These are phyloP conservation scores for Coracias cyanogaster DNA, from an alignment of 2,797 vertebrate genomes.

Conservation along the genomic window DNA sequence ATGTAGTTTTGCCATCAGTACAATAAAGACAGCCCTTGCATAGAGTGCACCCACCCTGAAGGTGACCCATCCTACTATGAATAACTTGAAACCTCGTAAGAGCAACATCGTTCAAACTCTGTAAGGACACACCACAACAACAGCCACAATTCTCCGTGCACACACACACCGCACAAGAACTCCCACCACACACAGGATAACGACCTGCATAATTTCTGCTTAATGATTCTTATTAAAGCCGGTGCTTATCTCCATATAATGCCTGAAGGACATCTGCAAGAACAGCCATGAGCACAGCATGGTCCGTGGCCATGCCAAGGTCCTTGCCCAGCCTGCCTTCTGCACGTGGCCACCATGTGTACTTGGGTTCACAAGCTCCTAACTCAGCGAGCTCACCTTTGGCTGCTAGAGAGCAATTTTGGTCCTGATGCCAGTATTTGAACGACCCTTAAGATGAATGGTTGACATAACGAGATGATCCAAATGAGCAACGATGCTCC, in stretches of 20 bases:
- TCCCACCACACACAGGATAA: conserved; percentile 1
- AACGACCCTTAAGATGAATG: background rate
- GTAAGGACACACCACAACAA: background rate
- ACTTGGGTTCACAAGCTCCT: too few relatives aligned
- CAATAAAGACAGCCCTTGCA: background rate
- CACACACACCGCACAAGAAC: background rate
- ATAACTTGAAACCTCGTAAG: background rate
- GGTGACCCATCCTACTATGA: background rate
- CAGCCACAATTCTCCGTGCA: background rate
- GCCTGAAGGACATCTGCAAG: background rate
- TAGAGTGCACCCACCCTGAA: background rate
- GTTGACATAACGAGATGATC: background rate
- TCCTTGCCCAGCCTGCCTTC: background rate
- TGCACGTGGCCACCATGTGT: background rate
- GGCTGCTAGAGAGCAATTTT: background rate
- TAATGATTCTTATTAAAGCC: conserved; percentile 14
- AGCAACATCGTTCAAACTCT: background rate
- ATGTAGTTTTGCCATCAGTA: background rate
- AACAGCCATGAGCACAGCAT: background rate
- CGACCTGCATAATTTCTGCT: conserved; percentile 24
- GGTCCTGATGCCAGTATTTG: background rate
- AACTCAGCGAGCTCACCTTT: background rate
- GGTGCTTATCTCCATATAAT: background rate
- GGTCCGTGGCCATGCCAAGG: background rate
- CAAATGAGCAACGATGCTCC: background rate